Conservation (phyloP, 2,797 vertebrate species). For the Acanthurus lineatus region DNA sequence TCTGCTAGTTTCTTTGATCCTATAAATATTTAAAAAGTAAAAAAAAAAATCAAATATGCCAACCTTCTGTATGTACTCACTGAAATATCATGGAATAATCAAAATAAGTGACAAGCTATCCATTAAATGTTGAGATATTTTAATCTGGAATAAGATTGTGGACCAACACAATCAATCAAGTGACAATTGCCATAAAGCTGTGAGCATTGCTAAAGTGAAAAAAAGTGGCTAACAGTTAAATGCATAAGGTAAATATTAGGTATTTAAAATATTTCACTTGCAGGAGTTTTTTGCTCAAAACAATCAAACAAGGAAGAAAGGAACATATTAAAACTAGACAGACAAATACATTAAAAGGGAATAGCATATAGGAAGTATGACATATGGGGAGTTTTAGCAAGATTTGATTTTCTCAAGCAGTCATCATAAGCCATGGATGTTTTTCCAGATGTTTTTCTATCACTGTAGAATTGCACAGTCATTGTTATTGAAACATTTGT, state of each 20-base stretch:
- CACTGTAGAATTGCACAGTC: not conserved
- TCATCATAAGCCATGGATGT: not conserved
- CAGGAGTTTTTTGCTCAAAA: too few species aligned
- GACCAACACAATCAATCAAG: too few species aligned
- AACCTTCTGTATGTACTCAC: too few species aligned
- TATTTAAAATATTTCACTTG: not conserved
- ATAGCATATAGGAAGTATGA: not conserved
- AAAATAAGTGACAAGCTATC: too few species aligned
- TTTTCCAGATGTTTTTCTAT: not conserved
- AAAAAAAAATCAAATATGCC: too few species aligned
- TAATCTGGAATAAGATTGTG: too few species aligned
- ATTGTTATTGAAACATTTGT: slow-evolving; percentile 1
- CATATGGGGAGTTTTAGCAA: slow-evolving; percentile 8
- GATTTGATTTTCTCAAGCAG: not conserved
- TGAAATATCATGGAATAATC: too few species aligned
- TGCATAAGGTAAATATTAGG: not conserved
- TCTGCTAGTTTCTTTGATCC: too few species aligned
- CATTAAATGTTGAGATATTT: too few species aligned
- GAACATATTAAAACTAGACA: not conserved
- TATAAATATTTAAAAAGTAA: too few species aligned
- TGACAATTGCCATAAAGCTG: not conserved
- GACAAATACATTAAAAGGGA: not conserved
- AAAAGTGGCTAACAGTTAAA: not conserved
- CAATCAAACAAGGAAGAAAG: not conserved
- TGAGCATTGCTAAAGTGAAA: not conserved